Evolutionary conservation across 2,888 invertebrate species (phyloP), one percentile per base, ranked within the genome.

Genomic region (Steinernema scapterisci): DNA sequence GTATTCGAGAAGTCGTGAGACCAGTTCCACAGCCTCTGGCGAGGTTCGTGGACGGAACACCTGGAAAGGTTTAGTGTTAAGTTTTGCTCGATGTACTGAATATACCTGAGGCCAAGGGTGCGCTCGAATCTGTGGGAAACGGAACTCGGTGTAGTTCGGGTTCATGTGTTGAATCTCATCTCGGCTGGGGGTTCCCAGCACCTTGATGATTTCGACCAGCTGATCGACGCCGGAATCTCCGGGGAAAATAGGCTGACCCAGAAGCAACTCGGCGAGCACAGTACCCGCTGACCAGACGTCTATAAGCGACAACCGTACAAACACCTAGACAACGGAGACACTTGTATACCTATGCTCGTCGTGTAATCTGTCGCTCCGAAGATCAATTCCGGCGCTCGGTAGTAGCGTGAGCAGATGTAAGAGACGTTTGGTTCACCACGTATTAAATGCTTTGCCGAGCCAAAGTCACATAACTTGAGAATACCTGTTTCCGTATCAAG

Each of bases 161-260:
- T 99, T 99, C 99, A 99, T 99, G 91, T 97, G 97, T 88, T 95
- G 92, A 88, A 99, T 99, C 91, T 99, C 97, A 90, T 99, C 97
- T 88, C 96, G 92, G 84, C 97, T 96, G 73, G 97, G 97, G 85
- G 96, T 97, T 84, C 97, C 97, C 88, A 97, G 91, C 85, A 97
- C 97, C 91, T 99, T 99, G 90, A 99, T 99, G 89, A 99, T 99
- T 90, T 99, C 97, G 84, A 99, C 97, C 87, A 99, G 91, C 89
- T 99, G 99, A 90, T 99, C 97, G 75, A 97, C 97, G 78, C 97
- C 97, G 79, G 95, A 96, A 90, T 97, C 97, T 21, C 78, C 78
- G 70, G 97, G 97, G 90, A 97, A 99, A 89, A 99, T 97, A 73
- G 97, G 97, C 89, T 97, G 96, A 73, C 97, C 97, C 87, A 99